Evolutionary conservation across 2,888 invertebrate genomes (phyloP), one percentile per base, ranked within the genome.

Genomic region (Sclerodermus sp.): DNA sequence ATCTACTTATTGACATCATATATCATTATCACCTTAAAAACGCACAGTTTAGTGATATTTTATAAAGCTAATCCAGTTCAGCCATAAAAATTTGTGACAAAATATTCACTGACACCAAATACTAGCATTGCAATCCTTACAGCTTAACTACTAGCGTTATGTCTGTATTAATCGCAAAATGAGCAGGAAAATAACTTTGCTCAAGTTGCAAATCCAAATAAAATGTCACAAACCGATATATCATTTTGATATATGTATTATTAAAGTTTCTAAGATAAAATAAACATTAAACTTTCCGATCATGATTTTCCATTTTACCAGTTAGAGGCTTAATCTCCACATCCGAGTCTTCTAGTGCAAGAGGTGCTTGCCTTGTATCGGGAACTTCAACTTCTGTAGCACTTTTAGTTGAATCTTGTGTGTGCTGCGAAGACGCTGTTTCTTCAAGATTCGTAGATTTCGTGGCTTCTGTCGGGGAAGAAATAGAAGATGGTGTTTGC

Each of bases 371-470:
- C 68, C 73, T 74, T 13, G 71, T 73, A 42, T 73, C 71, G 2
- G 74, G 66, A 45, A 71, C 65, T 18, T 66, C 67, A 5, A 62
- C 47, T 31, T 66, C 61, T 47, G 31, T 57, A 13, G 59, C 29
- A 43, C 49, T 58, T 47, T 66, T 71, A 13, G 43, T 55, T 1
- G 70, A 64, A 13, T 65, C 67, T 43, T 66, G 68, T 1, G 64
- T 70, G 42, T 64, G 64, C 47, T 66, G 60, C 16, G 71, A 63
- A 17, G 73, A 70, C 42, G 70, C 73, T 1, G 65, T 69, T 47
- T 77, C 76, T 0, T 73, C 77, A 18, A 72, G 61, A 63, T 71
- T 74, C 45, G 71, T 74, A 13, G 72, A 71, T 47, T 77, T 76
- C 16, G 74, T 74, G 37, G 66, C 68, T 51, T 75, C 76, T 1